A percentile compares a stretch with the other conserved stretches of the same genome.
These are phyloP conservation scores for Myathropa florea DNA, from an alignment of 2,888 invertebrate genomes.

Conservation along the genomic window DNA sequence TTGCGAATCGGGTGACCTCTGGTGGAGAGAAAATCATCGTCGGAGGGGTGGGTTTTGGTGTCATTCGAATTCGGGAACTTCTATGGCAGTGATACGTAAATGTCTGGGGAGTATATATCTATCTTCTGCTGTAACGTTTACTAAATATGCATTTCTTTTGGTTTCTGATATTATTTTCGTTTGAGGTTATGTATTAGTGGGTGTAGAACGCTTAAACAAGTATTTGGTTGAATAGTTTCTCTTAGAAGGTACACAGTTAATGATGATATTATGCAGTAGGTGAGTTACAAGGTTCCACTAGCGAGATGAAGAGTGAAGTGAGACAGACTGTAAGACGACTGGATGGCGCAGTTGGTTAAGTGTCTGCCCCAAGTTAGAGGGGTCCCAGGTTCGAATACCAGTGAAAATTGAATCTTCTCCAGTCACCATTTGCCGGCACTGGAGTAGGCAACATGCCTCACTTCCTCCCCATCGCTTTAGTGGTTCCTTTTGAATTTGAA, in stretches of 20 bases:
- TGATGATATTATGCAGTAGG: constrained; percentile 57
- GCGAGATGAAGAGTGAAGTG: background rate
- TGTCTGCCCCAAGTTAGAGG: no score
- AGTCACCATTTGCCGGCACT: no score
- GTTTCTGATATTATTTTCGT: background rate
- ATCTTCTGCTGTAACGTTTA: background rate
- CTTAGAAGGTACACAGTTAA: constrained; percentile 67
- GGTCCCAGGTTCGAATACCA: no score
- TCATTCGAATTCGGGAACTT: background rate
- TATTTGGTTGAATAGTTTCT: constrained; percentile 41
- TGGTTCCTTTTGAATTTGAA: constrained; percentile 3
- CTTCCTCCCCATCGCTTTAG: background rate
- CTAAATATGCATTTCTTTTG: background rate
- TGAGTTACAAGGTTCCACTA: background rate
- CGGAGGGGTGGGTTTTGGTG: background rate
- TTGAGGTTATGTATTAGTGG: constrained; percentile 26
- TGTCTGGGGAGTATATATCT: background rate
- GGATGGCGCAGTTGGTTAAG: no score
- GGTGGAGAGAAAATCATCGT: background rate
- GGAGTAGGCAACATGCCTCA: no score
- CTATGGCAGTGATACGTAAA: constrained; percentile 47
- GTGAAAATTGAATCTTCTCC: background rate
- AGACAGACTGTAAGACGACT: background rate
- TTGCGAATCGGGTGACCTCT: background rate
- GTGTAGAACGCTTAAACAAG: constrained; percentile 7